A percentile compares a stretch with the other conserved stretches of the same genome.
Evolutionary conservation across 2,888 invertebrate genomes (phyloP).

Genomic region (Noctua janthina): DNA sequence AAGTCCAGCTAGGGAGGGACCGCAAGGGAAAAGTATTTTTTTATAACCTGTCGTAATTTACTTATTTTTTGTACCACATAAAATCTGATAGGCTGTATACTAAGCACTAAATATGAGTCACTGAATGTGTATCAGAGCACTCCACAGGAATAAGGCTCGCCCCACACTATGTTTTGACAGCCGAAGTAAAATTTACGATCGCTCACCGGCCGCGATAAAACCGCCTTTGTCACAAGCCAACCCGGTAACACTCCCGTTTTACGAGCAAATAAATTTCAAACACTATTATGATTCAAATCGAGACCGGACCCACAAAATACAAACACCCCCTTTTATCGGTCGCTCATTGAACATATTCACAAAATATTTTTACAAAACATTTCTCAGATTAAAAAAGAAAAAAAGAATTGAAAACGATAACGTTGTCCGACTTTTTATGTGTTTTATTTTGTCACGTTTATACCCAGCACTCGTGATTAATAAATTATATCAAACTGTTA

Average conservation of each 20-base stretch:
- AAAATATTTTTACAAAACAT: constrained; percentile 83
- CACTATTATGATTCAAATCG: constrained; percentile 90
- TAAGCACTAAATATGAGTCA: constrained; percentile 63
- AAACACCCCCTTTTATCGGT: constrained; percentile 85
- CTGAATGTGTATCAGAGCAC: constrained; percentile 60
- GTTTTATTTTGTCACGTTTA: constrained; percentile 81
- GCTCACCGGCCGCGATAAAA: constrained; percentile 86
- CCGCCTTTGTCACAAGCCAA: constrained; percentile 87
- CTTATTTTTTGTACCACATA: constrained; percentile 46
- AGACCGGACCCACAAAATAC: constrained; percentile 84
- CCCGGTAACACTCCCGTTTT: constrained; percentile 87
- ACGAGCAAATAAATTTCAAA: constrained; percentile 90
- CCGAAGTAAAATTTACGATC: constrained; percentile 88
- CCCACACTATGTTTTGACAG: constrained; percentile 84
- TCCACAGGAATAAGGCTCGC: constrained; percentile 69
- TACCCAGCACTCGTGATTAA: constrained; percentile 78
- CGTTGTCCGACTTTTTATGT: constrained; percentile 71
- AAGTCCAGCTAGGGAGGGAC: background rate
- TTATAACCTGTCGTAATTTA: constrained; percentile 33
- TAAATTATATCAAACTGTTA: constrained; percentile 81
- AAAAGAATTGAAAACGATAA: constrained; percentile 59
- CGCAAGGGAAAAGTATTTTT: constrained; percentile 5
- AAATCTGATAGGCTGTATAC: constrained; percentile 49
- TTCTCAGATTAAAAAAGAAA: constrained; percentile 66
- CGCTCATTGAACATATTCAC: constrained; percentile 81